phyloP scores from a whole-genome alignment of 2,888 invertebrate species.

The Campoplex capitator region DNA sequence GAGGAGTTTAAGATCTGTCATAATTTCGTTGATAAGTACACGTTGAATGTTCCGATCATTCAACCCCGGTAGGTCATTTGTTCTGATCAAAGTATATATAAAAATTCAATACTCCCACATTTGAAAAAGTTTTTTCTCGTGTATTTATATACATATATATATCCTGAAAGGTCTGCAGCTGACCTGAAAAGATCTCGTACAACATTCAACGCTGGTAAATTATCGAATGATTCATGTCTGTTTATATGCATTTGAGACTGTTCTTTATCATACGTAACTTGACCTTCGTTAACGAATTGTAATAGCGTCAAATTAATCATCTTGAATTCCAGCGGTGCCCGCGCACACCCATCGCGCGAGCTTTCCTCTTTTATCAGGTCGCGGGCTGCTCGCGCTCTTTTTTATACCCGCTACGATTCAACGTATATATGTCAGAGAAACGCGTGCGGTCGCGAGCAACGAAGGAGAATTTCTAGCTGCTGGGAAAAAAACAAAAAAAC shows the following conservation, averaged over 20 bases:
- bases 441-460: constrained; percentile 3
- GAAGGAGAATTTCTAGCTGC: constrained; percentile 1
- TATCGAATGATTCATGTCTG: background rate
- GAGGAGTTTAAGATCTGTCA: constrained; percentile 8
- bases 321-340: constrained; percentile 67
- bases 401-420: background rate
- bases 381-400: constrained; percentile 33
- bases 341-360: constrained; percentile 28
- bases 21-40: background rate
- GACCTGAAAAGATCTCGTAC: background rate
- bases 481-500: constrained; percentile 26
- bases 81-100: background rate
- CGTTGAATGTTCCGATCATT: constrained; percentile 22
- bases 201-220: background rate
- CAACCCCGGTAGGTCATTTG: constrained; percentile 19
- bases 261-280: constrained; percentile 2
- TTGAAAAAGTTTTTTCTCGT: background rate
- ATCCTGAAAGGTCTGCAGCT: background rate
- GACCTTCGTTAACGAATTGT: constrained; percentile 70
- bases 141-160: background rate
- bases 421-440: constrained; percentile 18
- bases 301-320: constrained; percentile 77
- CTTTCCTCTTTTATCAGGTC: constrained; percentile 59
- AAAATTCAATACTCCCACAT: background rate
- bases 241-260: background rate